Percentiles rank a stretch among this genome's conserved stretches.
These are phyloP conservation scores for Lepisosteus osseus DNA, from an alignment of 2,113 vertebrate species.

Conservation along the genomic window DNA sequence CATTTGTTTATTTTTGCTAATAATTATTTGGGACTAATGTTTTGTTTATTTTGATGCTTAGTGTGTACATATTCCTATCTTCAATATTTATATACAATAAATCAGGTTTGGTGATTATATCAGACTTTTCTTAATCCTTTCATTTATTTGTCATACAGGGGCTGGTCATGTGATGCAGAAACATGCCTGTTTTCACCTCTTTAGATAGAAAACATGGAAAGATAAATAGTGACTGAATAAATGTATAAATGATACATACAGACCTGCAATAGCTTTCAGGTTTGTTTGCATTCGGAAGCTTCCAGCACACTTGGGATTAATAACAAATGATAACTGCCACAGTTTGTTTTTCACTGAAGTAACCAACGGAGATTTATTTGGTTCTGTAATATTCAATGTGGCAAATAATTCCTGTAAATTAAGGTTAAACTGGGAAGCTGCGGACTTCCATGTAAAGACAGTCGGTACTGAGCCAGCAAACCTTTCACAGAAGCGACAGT, in stretches of 20 bases:
- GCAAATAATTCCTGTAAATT: constrained; percentile 1
- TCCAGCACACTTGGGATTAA: not conserved
- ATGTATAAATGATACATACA: not conserved
- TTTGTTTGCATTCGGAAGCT: not conserved
- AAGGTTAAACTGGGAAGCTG: not conserved
- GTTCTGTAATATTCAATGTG: constrained; percentile 1
- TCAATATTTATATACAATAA: no score
- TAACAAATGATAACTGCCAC: constrained; percentile 6
- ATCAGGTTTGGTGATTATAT: no score
- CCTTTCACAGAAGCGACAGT: not conserved
- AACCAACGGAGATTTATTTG: not conserved
- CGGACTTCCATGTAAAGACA: not conserved
- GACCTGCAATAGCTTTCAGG: constrained; percentile 1
- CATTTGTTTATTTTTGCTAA: no score
- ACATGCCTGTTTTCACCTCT: no score
- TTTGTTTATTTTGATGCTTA: no score
- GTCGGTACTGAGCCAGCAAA: not conserved
- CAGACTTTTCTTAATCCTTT: no score
- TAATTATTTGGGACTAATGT: no score
- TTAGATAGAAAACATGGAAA: no score
- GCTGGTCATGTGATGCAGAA: no score
- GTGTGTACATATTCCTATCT: no score
- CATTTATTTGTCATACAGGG: no score
- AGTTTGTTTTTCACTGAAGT: not conserved
- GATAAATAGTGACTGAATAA: no score